Evolutionary conservation across 64 coral and sea anemone species (phyloP).

Genomic region (Stylophora pistillata): DNA sequence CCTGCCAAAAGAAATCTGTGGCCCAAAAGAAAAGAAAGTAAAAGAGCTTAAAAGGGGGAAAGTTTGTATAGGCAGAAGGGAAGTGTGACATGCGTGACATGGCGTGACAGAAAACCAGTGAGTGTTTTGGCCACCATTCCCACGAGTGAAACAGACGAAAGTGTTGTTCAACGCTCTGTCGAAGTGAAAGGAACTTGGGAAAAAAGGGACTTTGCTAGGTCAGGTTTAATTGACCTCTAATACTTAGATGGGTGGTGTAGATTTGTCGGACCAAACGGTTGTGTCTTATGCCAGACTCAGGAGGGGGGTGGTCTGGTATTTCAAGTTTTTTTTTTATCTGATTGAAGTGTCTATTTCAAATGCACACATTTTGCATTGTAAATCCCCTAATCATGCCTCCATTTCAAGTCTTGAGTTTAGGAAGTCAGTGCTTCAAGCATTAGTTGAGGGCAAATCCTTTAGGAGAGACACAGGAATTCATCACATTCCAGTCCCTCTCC

Average conservation of each 20-base stretch:
- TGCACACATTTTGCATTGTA: slow-evolving; percentile 35
- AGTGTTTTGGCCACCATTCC: neutral
- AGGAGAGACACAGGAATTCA: neutral
- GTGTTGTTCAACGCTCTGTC: neutral
- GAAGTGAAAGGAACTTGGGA: slow-evolving; percentile 26
- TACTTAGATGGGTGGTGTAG: too few relatives aligned
- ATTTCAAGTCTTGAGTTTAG: too few relatives aligned
- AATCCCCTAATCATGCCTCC: too few relatives aligned
- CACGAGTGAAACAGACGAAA: neutral
- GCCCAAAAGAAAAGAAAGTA: too few relatives aligned
- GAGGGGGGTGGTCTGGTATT: slow-evolving; percentile 33
- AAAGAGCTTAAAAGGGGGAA: too few relatives aligned
- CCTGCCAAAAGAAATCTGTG: too few relatives aligned
- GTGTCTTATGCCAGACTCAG: slow-evolving; percentile 16
- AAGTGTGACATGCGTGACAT: too few relatives aligned
- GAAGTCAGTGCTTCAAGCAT: too few relatives aligned
- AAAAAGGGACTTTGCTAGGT: slow-evolving; percentile 17
- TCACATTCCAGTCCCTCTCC: neutral
- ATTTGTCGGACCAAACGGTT: slow-evolving; percentile 31
- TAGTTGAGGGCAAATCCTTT: neutral
- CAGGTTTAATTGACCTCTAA: too few relatives aligned
- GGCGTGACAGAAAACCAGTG: too few relatives aligned
- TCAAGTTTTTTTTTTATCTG: slow-evolving; percentile 33
- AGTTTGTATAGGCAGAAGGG: too few relatives aligned
- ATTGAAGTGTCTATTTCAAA: slow-evolving; percentile 31